Conservation (phyloP, 2,888 invertebrate species). For the Charanyca ferruginea region DNA sequence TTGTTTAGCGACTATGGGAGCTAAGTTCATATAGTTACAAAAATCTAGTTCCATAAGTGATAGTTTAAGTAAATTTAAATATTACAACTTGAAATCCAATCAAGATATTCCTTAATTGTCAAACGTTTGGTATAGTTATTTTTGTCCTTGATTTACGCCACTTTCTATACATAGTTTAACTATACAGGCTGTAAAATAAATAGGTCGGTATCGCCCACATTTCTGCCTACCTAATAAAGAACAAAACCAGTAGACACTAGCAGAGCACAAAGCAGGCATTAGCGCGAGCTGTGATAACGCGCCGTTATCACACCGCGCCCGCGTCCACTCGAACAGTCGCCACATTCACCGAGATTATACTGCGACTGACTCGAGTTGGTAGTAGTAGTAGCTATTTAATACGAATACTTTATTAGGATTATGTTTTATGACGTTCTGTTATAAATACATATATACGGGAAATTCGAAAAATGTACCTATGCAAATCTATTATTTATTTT, state of each 20-base stretch:
- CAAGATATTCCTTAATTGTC: no score
- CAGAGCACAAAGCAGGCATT: constrained; percentile 73
- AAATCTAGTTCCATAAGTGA: no score
- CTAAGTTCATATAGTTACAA: no score
- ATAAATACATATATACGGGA: no score
- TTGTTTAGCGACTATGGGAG: no score
- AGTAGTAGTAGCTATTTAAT: constrained; percentile 59
- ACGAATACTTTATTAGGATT: background rate
- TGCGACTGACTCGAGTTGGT: constrained; percentile 66
- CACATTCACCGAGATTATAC: constrained; percentile 84
- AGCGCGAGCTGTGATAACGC: constrained; percentile 81
- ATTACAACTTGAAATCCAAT: no score
- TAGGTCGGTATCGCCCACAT: constrained; percentile 38
- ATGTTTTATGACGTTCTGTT: no score
- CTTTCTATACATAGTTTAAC: background rate
- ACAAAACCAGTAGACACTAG: constrained; percentile 65
- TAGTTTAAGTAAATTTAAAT: no score
- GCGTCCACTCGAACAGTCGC: constrained; percentile 83
- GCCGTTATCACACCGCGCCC: constrained; percentile 86
- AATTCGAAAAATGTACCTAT: no score
- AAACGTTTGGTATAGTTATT: background rate
- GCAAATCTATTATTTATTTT: no score
- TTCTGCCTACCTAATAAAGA: constrained; percentile 41
- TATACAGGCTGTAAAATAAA: constrained; percentile 10
- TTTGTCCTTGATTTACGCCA: constrained; percentile 22